Evolutionary conservation across 2,888 invertebrate genomes (phyloP), one percentile per base, ranked within the genome.

Genomic region (Molorchus minor): DNA sequence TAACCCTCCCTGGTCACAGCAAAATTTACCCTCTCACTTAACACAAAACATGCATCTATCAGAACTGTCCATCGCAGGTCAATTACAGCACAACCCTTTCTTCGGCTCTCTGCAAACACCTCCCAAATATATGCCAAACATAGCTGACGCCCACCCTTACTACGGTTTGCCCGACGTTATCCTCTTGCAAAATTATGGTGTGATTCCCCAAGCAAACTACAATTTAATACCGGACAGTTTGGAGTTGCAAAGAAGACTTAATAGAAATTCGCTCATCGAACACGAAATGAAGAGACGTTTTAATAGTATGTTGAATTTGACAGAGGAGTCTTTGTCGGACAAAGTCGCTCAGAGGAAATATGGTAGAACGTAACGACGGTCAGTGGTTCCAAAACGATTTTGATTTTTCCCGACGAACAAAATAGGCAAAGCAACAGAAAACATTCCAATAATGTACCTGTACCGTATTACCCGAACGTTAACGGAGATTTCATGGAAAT

Each of bases 1-100:
- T 77, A 79, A 78, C 70, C 76, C 62, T 54, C 70, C 77, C 69
- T 74, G 77, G 71, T 71, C 78, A 67, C 76, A 78, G 76, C 74
- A 74, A 70, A 74, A 71, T 66, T 46, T 58, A 67, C 62, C 65
- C 61, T 64, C 66, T 65, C 67, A 62, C 64, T 61, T 62, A 35
- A 58, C 62, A 45, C 72, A 73, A 66, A 74, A 75, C 61, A 67
- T 74, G 46, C 73, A 67, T 56, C 69, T 72, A 52, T 74, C 77
- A 69, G 77, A 77, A 70, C 71, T 76, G 63, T 67, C 74, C 17
- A 17, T 49, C 10, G 12, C 44, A 12, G 40, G 57, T 10, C 56
- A 54, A 16, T 38, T 60, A 8, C 60, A 56, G 8, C 62, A 69
- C 43, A 67, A 72, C 49, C 70, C 69, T 17, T 71, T 69, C 62